Base-by-base conservation (phyloP, 2,888 invertebrate species). In the Himalopsyche anomala region DNA sequence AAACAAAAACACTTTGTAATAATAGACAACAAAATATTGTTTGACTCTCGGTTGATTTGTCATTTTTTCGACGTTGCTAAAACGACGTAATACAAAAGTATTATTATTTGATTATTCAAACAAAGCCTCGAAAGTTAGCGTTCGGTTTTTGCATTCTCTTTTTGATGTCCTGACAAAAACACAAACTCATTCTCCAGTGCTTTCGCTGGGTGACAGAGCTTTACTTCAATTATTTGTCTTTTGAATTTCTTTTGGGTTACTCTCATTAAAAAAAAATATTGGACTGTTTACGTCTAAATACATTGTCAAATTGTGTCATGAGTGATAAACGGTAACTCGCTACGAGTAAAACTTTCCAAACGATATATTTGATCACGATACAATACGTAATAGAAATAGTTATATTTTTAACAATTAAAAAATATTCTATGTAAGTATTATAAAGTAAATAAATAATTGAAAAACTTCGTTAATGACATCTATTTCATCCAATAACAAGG, bases 91-190 rank as follows among this genome's bases (percentile, higher is more conserved):
- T 19, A 19, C 28, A 62, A 62, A n/a, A 19, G 6, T 62, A 62
- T 62, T 62, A 62, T 19, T 51, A 62, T 62, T 62, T 62, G 62
- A 62, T 62, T 62, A 62, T 62, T 62, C 62, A 62, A 28, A 62
- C 62, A 62, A 62, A 19, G 62, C 62, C 3, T 62, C n/a, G 38
- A 81, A 84, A 81, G 81, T 84, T 84, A n/a, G 36, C 55, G 62
- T 80, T 80, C 80, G 80, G 42, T 40, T 84, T 56, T 62, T 62
- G 62, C 19, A 19, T 62, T 28, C 62, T 62, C 62, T n/a, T 62
- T 62, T 62, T 62, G 62, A 19, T 62, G 62, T 62, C 19, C 62
- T 62, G 62, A 62, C 62, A 62, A 62, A 62, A 62, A 62, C 62
- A 62, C 11, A 62, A 62, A 62, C 19, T 62, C 62, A 62, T 62